phyloP scores from a whole-genome alignment of 2,797 vertebrate genomes.

The Heliangelus exortis region DNA sequence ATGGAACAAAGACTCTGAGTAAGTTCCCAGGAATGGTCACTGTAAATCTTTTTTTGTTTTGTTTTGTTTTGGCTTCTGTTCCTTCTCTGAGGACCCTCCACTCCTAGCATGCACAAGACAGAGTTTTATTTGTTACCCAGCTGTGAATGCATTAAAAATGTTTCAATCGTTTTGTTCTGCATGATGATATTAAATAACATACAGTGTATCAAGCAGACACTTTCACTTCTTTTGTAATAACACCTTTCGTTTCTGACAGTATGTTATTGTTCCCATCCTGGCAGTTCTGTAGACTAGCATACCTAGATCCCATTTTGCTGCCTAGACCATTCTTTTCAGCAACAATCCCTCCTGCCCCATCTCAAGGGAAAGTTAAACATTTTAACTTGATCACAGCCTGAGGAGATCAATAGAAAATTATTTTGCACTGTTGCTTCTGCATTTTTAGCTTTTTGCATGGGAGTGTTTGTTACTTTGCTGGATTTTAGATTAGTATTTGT shows the following conservation, averaged over 20 bases:
- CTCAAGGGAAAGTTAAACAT: constrained; percentile 57
- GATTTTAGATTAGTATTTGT: constrained; percentile 49
- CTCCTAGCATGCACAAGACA: constrained; percentile 87
- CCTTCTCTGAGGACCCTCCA: constrained; percentile 78
- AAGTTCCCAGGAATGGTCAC: constrained; percentile 94
- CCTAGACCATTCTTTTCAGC: constrained; percentile 48
- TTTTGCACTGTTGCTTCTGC: constrained; percentile 63
- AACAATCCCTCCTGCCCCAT: constrained; percentile 66
- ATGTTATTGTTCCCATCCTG: constrained; percentile 60
- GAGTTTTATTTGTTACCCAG: constrained; percentile 82
- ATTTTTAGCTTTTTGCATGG: constrained; percentile 71
- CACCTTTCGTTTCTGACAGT: constrained; percentile 74
- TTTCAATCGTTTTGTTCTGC: constrained; percentile 80
- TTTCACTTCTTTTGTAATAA: constrained; percentile 70
- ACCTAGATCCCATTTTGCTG: constrained; percentile 46
- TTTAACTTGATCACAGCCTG: neutral
- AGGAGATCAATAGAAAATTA: constrained; percentile 32
- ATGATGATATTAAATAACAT: constrained; percentile 80
- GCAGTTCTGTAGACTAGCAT: constrained; percentile 54
- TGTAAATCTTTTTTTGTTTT: constrained; percentile 77
- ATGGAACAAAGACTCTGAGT: constrained; percentile 99
- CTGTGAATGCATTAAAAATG: constrained; percentile 82
- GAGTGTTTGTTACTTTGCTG: constrained; percentile 63
- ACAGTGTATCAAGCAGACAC: constrained; percentile 71
- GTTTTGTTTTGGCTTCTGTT: constrained; percentile 80